These are phyloP conservation scores for Dolomedes plantarius DNA, from an alignment of 2,888 invertebrate genomes.

Conservation along the genomic window DNA sequence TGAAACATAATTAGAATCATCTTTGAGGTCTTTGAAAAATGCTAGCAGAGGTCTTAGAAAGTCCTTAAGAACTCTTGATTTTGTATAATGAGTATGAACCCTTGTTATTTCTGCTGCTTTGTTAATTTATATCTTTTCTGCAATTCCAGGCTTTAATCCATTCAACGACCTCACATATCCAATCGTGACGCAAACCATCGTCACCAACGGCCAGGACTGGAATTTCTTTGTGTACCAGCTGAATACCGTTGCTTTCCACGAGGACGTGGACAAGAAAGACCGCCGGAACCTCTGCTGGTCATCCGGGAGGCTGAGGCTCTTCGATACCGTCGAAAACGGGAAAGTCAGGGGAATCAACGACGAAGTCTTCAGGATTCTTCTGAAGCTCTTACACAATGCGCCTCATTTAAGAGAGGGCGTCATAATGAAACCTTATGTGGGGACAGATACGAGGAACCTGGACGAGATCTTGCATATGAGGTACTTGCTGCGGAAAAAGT, in stretches of 20 bases:
- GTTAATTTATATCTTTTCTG: too few relatives aligned
- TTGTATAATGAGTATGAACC: too few relatives aligned
- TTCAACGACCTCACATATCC: conserved; percentile 95
- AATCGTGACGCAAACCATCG: conserved; percentile 88
- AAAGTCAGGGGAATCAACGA: conserved; percentile 84
- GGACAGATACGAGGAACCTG: conserved; percentile 81
- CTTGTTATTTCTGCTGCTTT: too few relatives aligned
- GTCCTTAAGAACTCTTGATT: too few relatives aligned
- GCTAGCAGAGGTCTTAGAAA: too few relatives aligned
- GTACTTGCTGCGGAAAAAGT: conserved; percentile 78
- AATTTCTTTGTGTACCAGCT: conserved; percentile 93
- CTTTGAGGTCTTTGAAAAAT: too few relatives aligned
- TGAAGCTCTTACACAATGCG: conserved; percentile 78
- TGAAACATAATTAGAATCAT: too few relatives aligned
- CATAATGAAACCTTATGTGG: conserved; percentile 86
- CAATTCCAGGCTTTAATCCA: conserved; percentile 87
- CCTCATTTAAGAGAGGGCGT: conserved; percentile 78
- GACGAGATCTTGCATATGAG: conserved; percentile 82
- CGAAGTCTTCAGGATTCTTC: conserved; percentile 83
- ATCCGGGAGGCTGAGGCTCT: conserved; percentile 84
- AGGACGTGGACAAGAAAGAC: conserved; percentile 81
- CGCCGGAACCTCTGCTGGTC: conserved; percentile 89
- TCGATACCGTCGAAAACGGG: conserved; percentile 82
- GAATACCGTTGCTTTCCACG: conserved; percentile 86
- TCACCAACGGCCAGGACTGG: conserved; percentile 92